Evolutionary conservation across 2,888 invertebrate genomes (phyloP).

Genomic region (Eudemis profundana): DNA sequence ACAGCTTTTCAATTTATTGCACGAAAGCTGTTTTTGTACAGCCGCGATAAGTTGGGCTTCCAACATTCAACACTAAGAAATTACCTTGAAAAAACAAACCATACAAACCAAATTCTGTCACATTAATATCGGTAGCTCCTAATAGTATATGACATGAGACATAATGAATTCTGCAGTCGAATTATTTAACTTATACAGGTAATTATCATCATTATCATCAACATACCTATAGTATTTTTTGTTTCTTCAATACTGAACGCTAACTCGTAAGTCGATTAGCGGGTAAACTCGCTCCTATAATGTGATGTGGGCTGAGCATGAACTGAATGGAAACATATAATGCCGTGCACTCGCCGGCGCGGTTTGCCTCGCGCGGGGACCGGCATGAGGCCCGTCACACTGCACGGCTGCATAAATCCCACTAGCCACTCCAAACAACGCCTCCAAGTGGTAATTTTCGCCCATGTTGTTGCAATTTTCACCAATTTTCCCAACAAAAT

Average conservation of each 20-base stretch:
- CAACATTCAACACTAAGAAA: not conserved
- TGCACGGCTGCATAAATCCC: slow-evolving; percentile 73
- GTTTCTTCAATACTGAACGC: slow-evolving; percentile 15
- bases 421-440: slow-evolving; percentile 72
- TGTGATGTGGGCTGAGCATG: slow-evolving; percentile 23
- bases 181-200: too few species aligned
- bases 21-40: slow-evolving; percentile 60
- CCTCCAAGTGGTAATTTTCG: slow-evolving; percentile 80
- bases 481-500: slow-evolving; percentile 78
- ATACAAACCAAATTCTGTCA: not conserved
- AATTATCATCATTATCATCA: too few species aligned
- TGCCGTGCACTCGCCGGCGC: slow-evolving; percentile 13
- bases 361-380: slow-evolving; percentile 3
- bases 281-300: slow-evolving; percentile 17
- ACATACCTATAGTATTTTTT: slow-evolving; percentile 11
- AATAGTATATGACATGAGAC: too few species aligned
- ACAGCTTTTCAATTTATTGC: slow-evolving; percentile 68
- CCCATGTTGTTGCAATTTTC: slow-evolving; percentile 83
- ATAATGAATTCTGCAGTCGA: too few species aligned
- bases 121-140: too few species aligned
- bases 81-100: too few species aligned
- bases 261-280: slow-evolving; percentile 1
- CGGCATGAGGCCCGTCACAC: slow-evolving; percentile 58
- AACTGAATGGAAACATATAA: slow-evolving; percentile 23
- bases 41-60: slow-evolving; percentile 11